Conservation (phyloP, 2,113 vertebrate genomes). For the Talpa occidentalis region DNA sequence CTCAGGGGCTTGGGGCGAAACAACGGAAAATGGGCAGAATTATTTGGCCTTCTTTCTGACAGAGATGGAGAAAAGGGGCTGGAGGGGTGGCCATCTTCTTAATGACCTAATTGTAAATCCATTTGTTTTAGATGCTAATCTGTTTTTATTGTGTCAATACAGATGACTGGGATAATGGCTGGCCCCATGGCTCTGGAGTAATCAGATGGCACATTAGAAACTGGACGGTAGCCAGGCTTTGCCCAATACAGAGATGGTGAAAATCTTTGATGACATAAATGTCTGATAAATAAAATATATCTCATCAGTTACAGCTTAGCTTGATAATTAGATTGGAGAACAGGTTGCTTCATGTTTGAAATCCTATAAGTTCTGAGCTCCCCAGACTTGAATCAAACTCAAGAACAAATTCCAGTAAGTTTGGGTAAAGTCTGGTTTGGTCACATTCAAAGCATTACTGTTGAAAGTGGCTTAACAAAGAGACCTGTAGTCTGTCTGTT, state of each 20-base stretch:
- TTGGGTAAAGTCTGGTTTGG: conserved; percentile 34
- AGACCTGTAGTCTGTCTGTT: neutral
- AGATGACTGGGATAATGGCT: conserved; percentile 70
- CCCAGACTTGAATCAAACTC: conserved; percentile 24
- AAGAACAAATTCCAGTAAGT: neutral
- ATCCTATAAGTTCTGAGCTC: neutral
- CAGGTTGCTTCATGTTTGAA: conserved; percentile 62
- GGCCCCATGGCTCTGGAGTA: conserved; percentile 43
- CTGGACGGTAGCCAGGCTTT: conserved; percentile 70
- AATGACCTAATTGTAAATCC: conserved; percentile 83
- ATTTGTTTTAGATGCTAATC: conserved; percentile 81
- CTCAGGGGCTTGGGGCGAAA: conserved; percentile 60
- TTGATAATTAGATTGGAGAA: conserved; percentile 48
- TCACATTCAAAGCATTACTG: conserved; percentile 31
- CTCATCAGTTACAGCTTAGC: conserved; percentile 37
- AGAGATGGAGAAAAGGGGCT: conserved; percentile 77
- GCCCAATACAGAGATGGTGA: conserved; percentile 46
- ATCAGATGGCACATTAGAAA: conserved; percentile 71
- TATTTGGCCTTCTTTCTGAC: conserved; percentile 76
- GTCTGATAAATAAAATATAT: conserved; percentile 70
- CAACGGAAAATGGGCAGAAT: conserved; percentile 45
- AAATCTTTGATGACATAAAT: conserved; percentile 63
- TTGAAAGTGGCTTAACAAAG: conserved; percentile 41
- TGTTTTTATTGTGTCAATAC: conserved; percentile 78
- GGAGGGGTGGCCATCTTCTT: conserved; percentile 70